Conservation (phyloP, 2,888 invertebrate species). For the Lepidochrysops patricia region DNA sequence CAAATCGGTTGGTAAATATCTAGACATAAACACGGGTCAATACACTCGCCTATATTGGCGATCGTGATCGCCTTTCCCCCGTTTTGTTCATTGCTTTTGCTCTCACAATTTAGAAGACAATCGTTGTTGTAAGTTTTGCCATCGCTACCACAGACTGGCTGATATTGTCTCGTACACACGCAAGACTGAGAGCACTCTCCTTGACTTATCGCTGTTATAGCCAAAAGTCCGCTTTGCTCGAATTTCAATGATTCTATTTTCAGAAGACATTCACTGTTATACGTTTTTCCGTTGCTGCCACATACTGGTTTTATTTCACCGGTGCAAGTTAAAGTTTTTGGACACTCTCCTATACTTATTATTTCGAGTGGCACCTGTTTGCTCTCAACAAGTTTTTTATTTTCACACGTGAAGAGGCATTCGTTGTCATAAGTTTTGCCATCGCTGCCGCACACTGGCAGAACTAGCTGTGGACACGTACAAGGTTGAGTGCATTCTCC, state of each 20-base stretch:
- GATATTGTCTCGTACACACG: conserved; percentile 18
- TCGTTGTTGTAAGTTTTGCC: conserved; percentile 28
- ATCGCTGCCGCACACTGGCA: conserved; percentile 30
- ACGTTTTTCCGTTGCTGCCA: conserved; percentile 25
- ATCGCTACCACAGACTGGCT: conserved; percentile 31
- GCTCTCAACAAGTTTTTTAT: conserved; percentile 16
- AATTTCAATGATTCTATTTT: conserved; percentile 17
- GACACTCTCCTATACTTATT: conserved; percentile 27
- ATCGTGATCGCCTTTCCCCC: conserved; percentile 13
- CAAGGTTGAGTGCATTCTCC: conserved; percentile 19
- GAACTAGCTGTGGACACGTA: conserved; percentile 18
- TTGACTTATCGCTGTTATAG: not conserved
- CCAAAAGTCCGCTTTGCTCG: conserved; percentile 1
- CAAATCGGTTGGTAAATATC: conserved; percentile 22
- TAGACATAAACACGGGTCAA: conserved; percentile 18
- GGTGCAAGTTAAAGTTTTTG: conserved; percentile 25
- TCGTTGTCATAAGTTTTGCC: conserved; percentile 74
- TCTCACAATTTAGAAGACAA: conserved; percentile 26
- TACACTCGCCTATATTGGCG: conserved; percentile 17
- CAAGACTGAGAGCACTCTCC: conserved; percentile 23
- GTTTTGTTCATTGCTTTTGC: conserved; percentile 15
- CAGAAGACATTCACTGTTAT: conserved; percentile 16
- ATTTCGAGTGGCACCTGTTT: conserved; percentile 17
- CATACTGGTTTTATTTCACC: conserved; percentile 22
- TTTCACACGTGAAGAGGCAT: conserved; percentile 26